Evolutionary conservation across 2,797 vertebrate genomes (phyloP).

Genomic region (Melanotaenia pygmaea): DNA sequence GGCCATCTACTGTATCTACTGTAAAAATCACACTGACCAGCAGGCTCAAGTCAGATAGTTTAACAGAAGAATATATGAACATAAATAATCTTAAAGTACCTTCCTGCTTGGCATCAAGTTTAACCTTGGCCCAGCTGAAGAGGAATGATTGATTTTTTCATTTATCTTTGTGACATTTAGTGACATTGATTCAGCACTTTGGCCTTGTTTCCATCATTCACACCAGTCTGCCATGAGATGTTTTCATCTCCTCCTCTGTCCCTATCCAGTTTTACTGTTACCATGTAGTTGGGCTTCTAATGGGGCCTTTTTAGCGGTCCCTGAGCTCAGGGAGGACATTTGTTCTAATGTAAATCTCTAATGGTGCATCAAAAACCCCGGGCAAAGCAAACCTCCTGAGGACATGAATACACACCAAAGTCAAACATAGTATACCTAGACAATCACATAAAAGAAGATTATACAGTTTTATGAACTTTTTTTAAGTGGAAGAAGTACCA

Average conservation of each 20-base stretch:
- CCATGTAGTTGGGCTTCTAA: constrained; percentile 47
- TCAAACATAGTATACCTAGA: neutral
- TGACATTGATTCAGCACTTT: constrained; percentile 60
- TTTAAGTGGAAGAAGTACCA: too few relatives aligned
- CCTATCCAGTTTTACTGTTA: constrained; percentile 35
- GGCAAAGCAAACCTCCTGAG: constrained; percentile 6
- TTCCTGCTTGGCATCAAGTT: constrained; percentile 43
- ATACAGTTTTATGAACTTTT: neutral
- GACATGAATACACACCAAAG: neutral
- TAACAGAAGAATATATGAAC: constrained; percentile 31
- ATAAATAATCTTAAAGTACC: constrained; percentile 53
- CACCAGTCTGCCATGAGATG: constrained; percentile 31
- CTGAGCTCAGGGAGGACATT: constrained; percentile 49
- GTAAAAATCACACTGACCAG: constrained; percentile 21
- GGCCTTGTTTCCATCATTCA: constrained; percentile 38
- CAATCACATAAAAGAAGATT: neutral
- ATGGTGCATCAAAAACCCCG: constrained; percentile 10
- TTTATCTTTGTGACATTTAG: constrained; percentile 57
- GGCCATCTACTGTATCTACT: too few relatives aligned
- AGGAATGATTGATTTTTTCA: constrained; percentile 40
- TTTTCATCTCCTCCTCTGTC: constrained; percentile 39
- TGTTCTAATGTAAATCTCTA: constrained; percentile 45
- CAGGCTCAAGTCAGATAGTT: neutral
- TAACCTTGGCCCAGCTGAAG: constrained; percentile 36
- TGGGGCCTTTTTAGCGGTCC: constrained; percentile 37